Conservation (phyloP, 2,797 vertebrate species). For the Microcaecilia unicolor region DNA sequence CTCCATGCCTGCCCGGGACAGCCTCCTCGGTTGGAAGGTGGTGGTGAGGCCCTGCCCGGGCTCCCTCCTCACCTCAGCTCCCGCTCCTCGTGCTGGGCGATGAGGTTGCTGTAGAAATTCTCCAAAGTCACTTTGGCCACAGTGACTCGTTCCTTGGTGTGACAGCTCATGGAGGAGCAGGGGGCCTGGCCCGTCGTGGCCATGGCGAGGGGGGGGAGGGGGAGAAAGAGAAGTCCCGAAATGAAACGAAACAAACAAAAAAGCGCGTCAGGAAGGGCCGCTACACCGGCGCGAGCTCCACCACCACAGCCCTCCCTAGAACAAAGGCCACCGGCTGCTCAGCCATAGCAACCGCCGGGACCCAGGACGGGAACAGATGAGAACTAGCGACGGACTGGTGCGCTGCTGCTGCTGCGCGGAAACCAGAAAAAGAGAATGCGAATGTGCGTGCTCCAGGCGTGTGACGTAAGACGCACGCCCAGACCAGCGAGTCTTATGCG, state of each 20-base stretch:
- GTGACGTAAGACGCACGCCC: no score
- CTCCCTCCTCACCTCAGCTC: constrained; percentile 98
- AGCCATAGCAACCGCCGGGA: neutral
- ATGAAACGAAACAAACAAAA: neutral
- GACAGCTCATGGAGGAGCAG: constrained; percentile 93
- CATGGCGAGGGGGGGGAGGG: constrained; percentile 58
- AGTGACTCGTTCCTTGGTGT: constrained; percentile 94
- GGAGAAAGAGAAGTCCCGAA: neutral
- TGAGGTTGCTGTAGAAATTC: constrained; percentile 97
- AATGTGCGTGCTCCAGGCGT: no score
- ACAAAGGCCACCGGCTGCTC: neutral
- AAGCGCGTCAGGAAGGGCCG: neutral
- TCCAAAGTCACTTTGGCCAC: constrained; percentile 97
- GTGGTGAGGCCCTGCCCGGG: no score
- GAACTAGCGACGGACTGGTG: no score
- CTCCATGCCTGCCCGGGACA: no score
- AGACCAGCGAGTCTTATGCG: no score
- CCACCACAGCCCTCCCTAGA: neutral
- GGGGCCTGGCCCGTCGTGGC: constrained; percentile 91
- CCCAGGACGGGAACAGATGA: neutral
- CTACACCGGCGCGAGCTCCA: neutral
- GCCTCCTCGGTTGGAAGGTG: no score
- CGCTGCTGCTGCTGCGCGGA: no score
- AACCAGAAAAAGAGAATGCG: no score
- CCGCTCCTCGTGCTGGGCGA: constrained; percentile 88